These are phyloP conservation scores for Mythimna pallens DNA, from an alignment of 2,888 invertebrate species.

Conservation along the genomic window DNA sequence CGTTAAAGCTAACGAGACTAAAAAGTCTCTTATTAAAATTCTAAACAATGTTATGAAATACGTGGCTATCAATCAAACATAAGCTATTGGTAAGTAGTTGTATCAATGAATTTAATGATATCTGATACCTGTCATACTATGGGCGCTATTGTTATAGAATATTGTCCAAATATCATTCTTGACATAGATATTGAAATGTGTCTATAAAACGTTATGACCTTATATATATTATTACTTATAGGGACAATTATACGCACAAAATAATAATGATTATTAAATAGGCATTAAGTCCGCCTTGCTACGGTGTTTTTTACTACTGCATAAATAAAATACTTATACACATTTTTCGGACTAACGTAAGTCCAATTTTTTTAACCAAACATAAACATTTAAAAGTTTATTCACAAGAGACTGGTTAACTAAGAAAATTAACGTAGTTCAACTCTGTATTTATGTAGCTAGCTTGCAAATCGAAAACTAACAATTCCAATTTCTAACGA, in stretches of 20 bases:
- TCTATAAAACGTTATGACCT: background rate
- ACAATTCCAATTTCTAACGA: background rate
- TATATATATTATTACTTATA: background rate
- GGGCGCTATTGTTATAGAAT: constrained; percentile 30
- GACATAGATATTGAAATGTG: background rate
- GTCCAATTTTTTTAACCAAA: no score
- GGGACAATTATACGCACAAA: no score
- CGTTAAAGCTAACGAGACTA: background rate
- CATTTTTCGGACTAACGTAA: no score
- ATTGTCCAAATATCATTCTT: constrained; percentile 1
- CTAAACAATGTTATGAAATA: constrained; percentile 7
- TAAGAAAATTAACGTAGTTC: background rate
- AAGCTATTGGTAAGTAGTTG: constrained; percentile 2
- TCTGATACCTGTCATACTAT: constrained; percentile 52
- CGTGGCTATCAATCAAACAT: background rate
- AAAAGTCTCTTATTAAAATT: background rate
- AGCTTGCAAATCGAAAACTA: background rate
- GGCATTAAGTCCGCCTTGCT: no score
- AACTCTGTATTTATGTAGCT: background rate
- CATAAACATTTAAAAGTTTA: background rate
- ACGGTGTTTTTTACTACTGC: background rate
- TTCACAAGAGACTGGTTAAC: background rate
- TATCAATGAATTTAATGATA: constrained; percentile 30
- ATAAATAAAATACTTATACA: background rate
- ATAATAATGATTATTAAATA: no score